These are phyloP conservation scores for Kuschelorhynchus macadamiae DNA, from an alignment of 2,888 invertebrate species.

Conservation along the genomic window DNA sequence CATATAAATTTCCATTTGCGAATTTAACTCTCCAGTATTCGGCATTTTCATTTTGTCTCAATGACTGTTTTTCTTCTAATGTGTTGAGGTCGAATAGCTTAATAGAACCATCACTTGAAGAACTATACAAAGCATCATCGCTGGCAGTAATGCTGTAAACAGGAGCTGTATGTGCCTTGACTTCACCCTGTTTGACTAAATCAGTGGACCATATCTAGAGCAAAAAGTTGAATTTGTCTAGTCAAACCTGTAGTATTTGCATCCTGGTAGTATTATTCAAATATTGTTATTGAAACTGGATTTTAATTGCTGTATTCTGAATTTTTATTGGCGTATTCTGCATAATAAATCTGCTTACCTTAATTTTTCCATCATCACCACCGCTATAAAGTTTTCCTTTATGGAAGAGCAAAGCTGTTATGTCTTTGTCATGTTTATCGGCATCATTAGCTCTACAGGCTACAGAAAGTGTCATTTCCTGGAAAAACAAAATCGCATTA, in stretches of 20 bases:
- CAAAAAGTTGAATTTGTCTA: no score
- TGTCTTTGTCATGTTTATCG: slow-evolving; percentile 68
- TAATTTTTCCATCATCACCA: slow-evolving; percentile 71
- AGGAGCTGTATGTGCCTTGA: slow-evolving; percentile 74
- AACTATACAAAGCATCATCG: slow-evolving; percentile 72
- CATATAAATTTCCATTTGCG: slow-evolving; percentile 69
- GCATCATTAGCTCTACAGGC: slow-evolving; percentile 63
- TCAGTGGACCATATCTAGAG: slow-evolving; percentile 70
- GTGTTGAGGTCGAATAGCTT: slow-evolving; percentile 72
- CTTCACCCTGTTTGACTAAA: slow-evolving; percentile 66
- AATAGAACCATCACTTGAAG: slow-evolving; percentile 76
- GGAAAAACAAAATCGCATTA: background rate
- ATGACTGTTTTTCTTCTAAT: slow-evolving; percentile 61
- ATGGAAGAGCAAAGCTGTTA: slow-evolving; percentile 66
- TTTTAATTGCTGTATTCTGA: no score
- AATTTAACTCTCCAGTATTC: slow-evolving; percentile 68
- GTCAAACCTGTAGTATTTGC: no score
- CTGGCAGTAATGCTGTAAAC: slow-evolving; percentile 73
- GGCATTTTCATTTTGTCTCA: slow-evolving; percentile 64
- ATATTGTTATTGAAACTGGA: no score
- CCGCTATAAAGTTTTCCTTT: slow-evolving; percentile 69
- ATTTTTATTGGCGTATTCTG: background rate
- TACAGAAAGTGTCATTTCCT: slow-evolving; percentile 62
- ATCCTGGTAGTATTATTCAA: no score
- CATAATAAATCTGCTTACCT: slow-evolving; percentile 61